Base-by-base conservation (phyloP, 37 sponge, comb jelly and placozoan species). In the Bolinopsis microptera region DNA sequence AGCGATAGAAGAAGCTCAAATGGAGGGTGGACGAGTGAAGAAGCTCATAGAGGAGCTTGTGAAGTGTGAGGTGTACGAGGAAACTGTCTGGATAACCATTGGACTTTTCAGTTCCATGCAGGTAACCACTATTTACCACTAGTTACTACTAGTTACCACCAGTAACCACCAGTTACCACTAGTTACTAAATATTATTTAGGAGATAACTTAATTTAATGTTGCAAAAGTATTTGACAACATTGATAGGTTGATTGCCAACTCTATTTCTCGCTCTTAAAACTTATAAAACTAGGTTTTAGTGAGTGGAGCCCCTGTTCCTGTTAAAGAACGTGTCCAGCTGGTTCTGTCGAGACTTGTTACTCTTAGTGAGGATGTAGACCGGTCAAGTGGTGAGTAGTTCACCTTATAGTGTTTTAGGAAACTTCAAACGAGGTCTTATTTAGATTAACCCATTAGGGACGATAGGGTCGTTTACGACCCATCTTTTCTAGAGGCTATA, bases 321-420 rank as follows among this genome's bases (percentile, higher is more conserved):
- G 83, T 80, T 23, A 80, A 80, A 35, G 83, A 80, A 3, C 33
- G 83, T 8, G 83, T 80, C 8, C 83, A 80, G 83, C 3, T 80
- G 36, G 83, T 80, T 31, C 83, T 80, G 23, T 36, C 38, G 2
- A 32, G 35, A 23, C 83, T 80, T 13, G 27, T 80, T 8, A 35
- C 83, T 35, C 83, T 80, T 27, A 36, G 83, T 33, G 21, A 35
- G 28, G 27, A 80, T 22, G 18, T 67, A 67, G 68, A 67, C 68
- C 18, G 68, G 68, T 22, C 13, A 67, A 13, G 21, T 22, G 68
- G 68, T 67, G 21, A n/a, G n/a, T n/a, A n/a, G n/a, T n/a, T n/a
- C n/a, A n/a, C n/a, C n/a, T n/a, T n/a, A n/a, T n/a, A n/a, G n/a
- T n/a, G n/a, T n/a, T n/a, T n/a, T n/a, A n/a, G n/a, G n/a, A n/a